Base-by-base conservation (phyloP, 2,888 invertebrate species). In the Dryococelus australis region DNA sequence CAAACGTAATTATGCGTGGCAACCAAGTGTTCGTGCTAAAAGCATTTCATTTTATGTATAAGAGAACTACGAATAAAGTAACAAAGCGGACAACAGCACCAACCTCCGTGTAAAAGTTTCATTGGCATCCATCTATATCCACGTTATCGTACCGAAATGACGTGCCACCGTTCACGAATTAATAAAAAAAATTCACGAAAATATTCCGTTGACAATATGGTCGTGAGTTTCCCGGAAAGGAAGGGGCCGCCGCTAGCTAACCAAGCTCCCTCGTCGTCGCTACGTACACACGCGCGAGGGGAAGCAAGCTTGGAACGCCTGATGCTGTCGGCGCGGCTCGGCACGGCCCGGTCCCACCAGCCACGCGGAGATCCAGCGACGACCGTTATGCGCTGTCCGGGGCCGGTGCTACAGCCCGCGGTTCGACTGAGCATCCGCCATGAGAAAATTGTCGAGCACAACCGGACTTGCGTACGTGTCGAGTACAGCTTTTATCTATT, bases 311-410 rank as follows among this genome's bases (percentile, higher is more conserved):
- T n/a, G n/a, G n/a, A n/a, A n/a, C n/a, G n/a, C n/a, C n/a, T n/a
- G n/a, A n/a, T n/a, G n/a, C n/a, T n/a, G 85, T 88, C 85, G 88
- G 85, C 83, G 83, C 88, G 87, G 88, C 87, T 53, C 88, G 88
- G 88, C 47, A 65, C 10, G 85, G 84, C 53, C 86, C 47, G 81
- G 53, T 81, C 85, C 81, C 87, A n/a, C 81, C 35, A 87, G 87
- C 87, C 87, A 87, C 87, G 87, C 87, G 85, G 87, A 87, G 87
- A 87, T 43, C 85, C 87, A 87, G 81, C n/a, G n/a, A 35, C 85
- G 81, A 85, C 84, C 87, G 79, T 87, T 87, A 87, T 86, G 87
- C 87, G 53, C 86, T 79, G 79, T 87, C 80, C 87, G 65, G 87
- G 87, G 87, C 86, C 85, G 51, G 51, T 87, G 80, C 84, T 84